A percentile compares a stretch with the other conserved stretches of the same genome.
phyloP scores from a whole-genome alignment of 2,797 vertebrate genomes.

The Gymnopithys bicolor region DNA sequence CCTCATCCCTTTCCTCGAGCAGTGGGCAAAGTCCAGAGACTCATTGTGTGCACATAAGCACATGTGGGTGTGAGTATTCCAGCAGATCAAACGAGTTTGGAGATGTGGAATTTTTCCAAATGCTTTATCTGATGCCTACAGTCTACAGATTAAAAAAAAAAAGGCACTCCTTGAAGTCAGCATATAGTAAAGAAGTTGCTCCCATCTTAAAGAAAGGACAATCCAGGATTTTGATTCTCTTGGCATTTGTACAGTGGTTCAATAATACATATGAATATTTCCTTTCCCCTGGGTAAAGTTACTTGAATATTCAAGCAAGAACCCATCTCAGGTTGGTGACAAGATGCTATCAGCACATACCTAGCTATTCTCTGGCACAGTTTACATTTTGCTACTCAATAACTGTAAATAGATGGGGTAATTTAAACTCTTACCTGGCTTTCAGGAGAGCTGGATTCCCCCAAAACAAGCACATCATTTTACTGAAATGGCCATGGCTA shows the following conservation, averaged over 20 bases:
- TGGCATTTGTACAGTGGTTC: background rate
- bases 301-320: background rate
- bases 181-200: background rate
- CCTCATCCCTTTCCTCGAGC: background rate
- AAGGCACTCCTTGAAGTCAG: no score
- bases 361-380: background rate
- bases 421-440: background rate
- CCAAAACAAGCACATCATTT: background rate
- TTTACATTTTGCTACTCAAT: background rate
- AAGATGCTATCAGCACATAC: background rate
- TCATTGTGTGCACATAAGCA: rapidly evolving
- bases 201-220: background rate
- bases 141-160: background rate
- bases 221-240: background rate
- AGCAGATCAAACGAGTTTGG: background rate
- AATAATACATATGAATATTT: background rate
- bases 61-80: rapidly evolving
- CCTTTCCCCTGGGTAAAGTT: background rate
- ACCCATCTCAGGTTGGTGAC: background rate
- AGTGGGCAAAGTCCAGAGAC: background rate
- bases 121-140: background rate
- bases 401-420: background rate
- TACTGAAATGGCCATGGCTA: background rate
- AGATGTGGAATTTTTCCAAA: background rate
- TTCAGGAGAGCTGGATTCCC: background rate